phyloP scores from a whole-genome alignment of 2,888 invertebrate species.

The Baronia brevicornis region DNA sequence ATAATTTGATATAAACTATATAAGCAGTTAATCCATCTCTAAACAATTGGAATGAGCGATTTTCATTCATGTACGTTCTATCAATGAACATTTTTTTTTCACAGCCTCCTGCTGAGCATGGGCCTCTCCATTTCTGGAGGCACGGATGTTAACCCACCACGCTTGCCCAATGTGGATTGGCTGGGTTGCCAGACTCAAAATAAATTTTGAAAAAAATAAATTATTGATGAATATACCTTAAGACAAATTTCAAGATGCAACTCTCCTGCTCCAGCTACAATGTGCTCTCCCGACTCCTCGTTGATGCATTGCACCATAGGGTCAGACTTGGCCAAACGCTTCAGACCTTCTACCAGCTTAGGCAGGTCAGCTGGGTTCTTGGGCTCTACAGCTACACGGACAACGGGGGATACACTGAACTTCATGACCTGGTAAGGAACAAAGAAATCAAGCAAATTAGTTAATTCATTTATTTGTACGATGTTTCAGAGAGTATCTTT shows the following conservation, averaged over 20 bases:
- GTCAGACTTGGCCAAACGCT: constrained; percentile 99
- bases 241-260: constrained; percentile 99
- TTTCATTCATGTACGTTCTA: no score
- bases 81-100: no score
- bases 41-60: no score
- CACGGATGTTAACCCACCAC: no score
- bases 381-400: constrained; percentile 99
- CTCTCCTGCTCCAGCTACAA: constrained; percentile 99
- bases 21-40: no score
- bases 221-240: constrained; percentile 76
- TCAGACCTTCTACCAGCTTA: constrained; percentile 98
- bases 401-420: constrained; percentile 99
- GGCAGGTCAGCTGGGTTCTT: constrained; percentile 99
- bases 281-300: constrained; percentile 99
- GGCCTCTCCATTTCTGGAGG: no score
- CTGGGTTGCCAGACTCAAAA: no score
- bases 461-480: not conserved
- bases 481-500: not conserved
- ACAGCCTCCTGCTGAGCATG: no score
- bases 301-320: constrained; percentile 99
- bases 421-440: constrained; percentile 91
- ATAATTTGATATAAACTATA: not conserved
- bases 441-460: not conserved
- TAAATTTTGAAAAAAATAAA: no score
- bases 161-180: no score